These are phyloP conservation scores for Conomelus anceps DNA, from an alignment of 2,888 invertebrate genomes.

Conservation along the genomic window DNA sequence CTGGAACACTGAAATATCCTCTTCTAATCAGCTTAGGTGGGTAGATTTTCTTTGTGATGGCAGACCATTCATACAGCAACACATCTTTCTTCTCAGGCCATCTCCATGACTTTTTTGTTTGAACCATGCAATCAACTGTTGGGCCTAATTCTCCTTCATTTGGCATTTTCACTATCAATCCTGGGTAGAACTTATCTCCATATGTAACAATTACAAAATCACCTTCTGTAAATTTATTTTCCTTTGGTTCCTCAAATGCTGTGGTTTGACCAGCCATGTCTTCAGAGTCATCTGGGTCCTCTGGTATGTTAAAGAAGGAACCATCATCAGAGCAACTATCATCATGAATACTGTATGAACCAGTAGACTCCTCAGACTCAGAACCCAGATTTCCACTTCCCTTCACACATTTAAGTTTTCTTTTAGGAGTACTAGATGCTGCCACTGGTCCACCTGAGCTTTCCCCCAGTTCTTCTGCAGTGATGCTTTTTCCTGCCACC, in stretches of 20 bases:
- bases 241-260: neutral
- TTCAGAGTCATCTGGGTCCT: neutral
- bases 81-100: constrained; percentile 14
- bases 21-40: neutral
- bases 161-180: constrained; percentile 10
- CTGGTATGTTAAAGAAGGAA: neutral
- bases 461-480: too few species aligned
- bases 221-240: constrained; percentile 4
- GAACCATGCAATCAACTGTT: constrained; percentile 8
- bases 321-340: constrained; percentile 2
- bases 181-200: constrained; percentile 3
- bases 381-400: neutral
- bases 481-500: too few species aligned
- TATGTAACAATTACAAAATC: constrained; percentile 12
- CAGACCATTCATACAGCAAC: constrained; percentile 14
- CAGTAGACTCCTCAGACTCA: neutral
- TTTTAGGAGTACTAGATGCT: neutral
- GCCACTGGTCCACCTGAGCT: too few species aligned
- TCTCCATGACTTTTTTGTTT: constrained; percentile 12
- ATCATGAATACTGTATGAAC: neutral
- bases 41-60: constrained; percentile 12
- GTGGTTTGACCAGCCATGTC: neutral
- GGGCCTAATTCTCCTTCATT: constrained; percentile 9
- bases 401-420: neutral
- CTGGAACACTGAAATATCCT: constrained; percentile 3